Conservation (phyloP, 2,888 invertebrate species). For the Pelosia muscerda region DNA sequence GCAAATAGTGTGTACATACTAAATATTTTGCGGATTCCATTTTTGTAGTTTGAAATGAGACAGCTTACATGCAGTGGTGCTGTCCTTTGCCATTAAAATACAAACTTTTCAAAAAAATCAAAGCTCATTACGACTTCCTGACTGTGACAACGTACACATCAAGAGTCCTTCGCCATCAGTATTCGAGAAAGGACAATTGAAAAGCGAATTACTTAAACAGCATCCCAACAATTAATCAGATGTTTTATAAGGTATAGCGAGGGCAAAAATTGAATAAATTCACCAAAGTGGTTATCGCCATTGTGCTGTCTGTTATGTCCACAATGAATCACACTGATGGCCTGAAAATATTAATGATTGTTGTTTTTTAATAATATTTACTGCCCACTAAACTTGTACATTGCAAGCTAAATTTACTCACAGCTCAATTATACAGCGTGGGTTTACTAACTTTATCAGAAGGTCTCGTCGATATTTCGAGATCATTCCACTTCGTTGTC, state of each 20-base stretch:
- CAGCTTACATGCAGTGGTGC: background rate
- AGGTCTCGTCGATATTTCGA: conserved; percentile 24
- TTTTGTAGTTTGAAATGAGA: background rate
- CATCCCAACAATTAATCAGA: conserved; percentile 58
- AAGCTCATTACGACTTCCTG: background rate
- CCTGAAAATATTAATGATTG: conserved; percentile 38
- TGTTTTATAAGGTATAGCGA: conserved; percentile 61
- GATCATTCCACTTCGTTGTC: conserved; percentile 18
- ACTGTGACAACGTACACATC: conserved; percentile 3
- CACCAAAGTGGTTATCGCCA: conserved; percentile 59
- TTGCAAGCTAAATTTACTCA: conserved; percentile 11
- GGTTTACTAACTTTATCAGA: conserved; percentile 20
- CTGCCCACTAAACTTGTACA: conserved; percentile 9
- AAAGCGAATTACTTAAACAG: conserved; percentile 52
- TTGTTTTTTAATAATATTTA: conserved; percentile 24
- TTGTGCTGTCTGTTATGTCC: conserved; percentile 62
- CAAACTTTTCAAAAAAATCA: background rate
- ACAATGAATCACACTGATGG: conserved; percentile 58
- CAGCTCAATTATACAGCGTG: conserved; percentile 22
- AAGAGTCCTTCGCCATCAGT: conserved; percentile 24
- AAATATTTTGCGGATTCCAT: background rate
- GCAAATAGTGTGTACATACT: background rate
- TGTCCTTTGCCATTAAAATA: background rate
- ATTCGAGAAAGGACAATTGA: conserved; percentile 51
- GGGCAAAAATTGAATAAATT: conserved; percentile 61